A percentile compares a stretch with the other conserved stretches of the same genome.
Conservation (phyloP, 2,888 invertebrate species). For the Apotomis capreana region DNA sequence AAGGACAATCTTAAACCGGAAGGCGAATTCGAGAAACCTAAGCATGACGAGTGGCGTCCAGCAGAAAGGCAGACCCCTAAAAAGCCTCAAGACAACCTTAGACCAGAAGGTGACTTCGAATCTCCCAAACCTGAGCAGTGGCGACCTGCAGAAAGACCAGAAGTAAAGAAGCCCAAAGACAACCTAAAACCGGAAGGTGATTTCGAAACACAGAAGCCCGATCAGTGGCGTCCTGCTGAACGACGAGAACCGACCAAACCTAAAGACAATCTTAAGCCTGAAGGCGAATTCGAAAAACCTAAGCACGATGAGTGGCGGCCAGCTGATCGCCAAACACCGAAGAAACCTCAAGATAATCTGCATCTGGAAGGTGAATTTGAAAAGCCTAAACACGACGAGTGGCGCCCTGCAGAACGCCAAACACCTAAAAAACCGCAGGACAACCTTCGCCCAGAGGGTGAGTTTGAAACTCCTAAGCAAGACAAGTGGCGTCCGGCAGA, state of each 20-base stretch:
- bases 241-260: constrained; percentile 54
- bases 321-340: constrained; percentile 50
- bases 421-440: constrained; percentile 60
- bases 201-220: no score
- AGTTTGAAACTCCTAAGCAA: constrained; percentile 62
- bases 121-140: constrained; percentile 59
- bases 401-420: constrained; percentile 65
- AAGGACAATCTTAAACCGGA: constrained; percentile 82
- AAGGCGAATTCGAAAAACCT: constrained; percentile 55
- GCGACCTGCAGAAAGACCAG: constrained; percentile 72
- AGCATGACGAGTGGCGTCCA: constrained; percentile 66
- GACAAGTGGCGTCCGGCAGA: constrained; percentile 68
- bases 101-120: constrained; percentile 54
- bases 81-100: constrained; percentile 50
- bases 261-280: constrained; percentile 81
- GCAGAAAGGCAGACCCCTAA: constrained; percentile 77
- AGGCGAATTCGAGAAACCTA: constrained; percentile 64
- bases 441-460: constrained; percentile 80
- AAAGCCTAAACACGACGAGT: constrained; percentile 65
- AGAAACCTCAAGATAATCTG: constrained; percentile 27
- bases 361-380: constrained; percentile 72
- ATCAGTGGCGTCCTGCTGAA: no score
- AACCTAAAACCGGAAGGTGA: no score
- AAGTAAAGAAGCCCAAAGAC: background rate
- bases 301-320: constrained; percentile 54